These are phyloP conservation scores for Chymomyza costata DNA, from an alignment of 1,140 invertebrate species.

Conservation along the genomic window DNA sequence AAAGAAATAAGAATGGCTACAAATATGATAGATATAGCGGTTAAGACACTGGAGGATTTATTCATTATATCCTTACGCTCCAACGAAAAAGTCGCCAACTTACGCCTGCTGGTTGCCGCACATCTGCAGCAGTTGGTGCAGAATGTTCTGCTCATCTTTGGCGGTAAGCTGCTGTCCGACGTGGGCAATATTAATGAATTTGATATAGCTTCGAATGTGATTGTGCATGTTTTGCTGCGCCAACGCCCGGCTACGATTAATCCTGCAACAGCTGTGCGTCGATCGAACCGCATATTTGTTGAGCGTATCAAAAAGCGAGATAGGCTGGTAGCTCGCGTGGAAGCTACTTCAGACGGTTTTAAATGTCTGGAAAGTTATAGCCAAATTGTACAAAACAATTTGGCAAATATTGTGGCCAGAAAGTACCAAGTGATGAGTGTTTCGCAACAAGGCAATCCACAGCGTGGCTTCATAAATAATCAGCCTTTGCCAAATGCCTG, in stretches of 20 bases:
- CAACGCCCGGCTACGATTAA: neutral
- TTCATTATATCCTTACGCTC: slow-evolving; percentile 30
- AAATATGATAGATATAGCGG: neutral
- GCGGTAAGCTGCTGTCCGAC: slow-evolving; percentile 38
- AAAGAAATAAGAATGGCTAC: neutral
- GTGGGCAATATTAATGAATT: slow-evolving; percentile 41
- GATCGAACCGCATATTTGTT: neutral
- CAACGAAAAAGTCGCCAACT: slow-evolving; percentile 40
- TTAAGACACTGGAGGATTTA: neutral
- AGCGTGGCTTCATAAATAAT: slow-evolving; percentile 43
- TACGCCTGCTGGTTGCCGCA: slow-evolving; percentile 45
- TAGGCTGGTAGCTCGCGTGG: slow-evolving; percentile 30
- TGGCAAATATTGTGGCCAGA: slow-evolving; percentile 44
- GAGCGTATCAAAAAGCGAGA: neutral
- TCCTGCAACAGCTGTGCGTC: no score
- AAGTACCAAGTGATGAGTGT: slow-evolving; percentile 11
- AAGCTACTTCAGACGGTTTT: slow-evolving; percentile 33
- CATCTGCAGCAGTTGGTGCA: slow-evolving; percentile 41
- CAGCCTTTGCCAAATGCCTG: slow-evolving; percentile 52
- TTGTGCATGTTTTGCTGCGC: slow-evolving; percentile 41
- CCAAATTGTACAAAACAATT: slow-evolving; percentile 15
- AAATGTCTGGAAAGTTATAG: slow-evolving; percentile 13
- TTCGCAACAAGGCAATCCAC: slow-evolving; percentile 17
- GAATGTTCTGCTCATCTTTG: slow-evolving; percentile 40
- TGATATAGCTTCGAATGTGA: slow-evolving; percentile 54